phyloP scores from a whole-genome alignment of 2,113 vertebrate genomes.

The Nesoenas mayeri region DNA sequence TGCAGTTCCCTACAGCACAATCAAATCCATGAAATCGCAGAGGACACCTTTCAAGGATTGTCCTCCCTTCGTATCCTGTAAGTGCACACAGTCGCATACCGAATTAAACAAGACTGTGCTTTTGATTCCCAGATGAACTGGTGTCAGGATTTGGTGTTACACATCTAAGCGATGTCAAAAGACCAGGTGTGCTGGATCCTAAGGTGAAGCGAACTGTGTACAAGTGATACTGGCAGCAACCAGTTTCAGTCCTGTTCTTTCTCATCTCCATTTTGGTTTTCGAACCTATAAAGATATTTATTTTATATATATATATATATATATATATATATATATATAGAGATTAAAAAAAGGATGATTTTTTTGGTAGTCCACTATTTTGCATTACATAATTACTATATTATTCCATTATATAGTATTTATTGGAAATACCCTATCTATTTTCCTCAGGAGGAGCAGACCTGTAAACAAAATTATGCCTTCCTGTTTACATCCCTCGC shows the following conservation, averaged over 20 bases:
- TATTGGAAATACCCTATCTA: not conserved
- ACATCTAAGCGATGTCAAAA: not conserved
- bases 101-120: not conserved
- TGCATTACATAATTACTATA: not conserved
- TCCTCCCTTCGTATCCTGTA: conserved; percentile 87
- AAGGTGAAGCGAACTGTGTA: not conserved
- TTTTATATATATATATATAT: not conserved
- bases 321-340: not conserved
- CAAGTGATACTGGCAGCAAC: not conserved
- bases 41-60: conserved; percentile 87
- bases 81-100: conserved; percentile 68
- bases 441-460: not conserved
- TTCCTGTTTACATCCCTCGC: not conserved
- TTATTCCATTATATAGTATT: not conserved
- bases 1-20: conserved; percentile 93
- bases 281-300: not conserved
- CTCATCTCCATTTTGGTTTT: not conserved
- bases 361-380: not conserved
- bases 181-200: not conserved
- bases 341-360: not conserved
- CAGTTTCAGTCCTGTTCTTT: not conserved
- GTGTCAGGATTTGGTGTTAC: not conserved
- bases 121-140: not conserved
- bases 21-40: conserved; percentile 84
- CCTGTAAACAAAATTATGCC: not conserved